phyloP scores from a whole-genome alignment of 2,888 invertebrate species.

The Zonitis immaculata region DNA sequence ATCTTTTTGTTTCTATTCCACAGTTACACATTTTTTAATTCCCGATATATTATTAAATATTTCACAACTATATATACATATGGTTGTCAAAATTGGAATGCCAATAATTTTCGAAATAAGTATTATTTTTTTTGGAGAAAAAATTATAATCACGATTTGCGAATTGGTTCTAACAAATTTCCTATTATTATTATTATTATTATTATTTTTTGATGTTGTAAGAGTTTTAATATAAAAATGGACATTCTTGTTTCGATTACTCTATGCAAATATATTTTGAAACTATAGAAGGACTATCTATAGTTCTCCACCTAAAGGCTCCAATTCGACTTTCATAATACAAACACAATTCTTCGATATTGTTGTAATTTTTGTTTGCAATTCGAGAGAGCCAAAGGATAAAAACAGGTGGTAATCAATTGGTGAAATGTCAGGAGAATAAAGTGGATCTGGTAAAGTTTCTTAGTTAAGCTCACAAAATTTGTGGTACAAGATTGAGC shows the following conservation, averaged over 20 bases:
- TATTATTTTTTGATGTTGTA: too few relatives aligned
- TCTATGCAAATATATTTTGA: conserved; percentile 2
- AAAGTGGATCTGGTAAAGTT: too few relatives aligned
- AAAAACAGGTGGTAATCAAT: too few relatives aligned
- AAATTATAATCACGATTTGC: conserved; percentile 34
- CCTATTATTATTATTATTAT: too few relatives aligned
- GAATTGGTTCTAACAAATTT: conserved; percentile 37
- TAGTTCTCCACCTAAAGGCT: neutral
- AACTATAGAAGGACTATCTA: conserved; percentile 6
- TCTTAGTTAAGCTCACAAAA: too few relatives aligned
- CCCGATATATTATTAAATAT: conserved; percentile 4
- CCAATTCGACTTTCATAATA: neutral
- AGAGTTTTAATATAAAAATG: conserved; percentile 17
- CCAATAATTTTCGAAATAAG: too few relatives aligned
- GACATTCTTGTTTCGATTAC: neutral
- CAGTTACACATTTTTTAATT: conserved; percentile 5
- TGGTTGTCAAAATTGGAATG: neutral
- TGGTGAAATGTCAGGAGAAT: too few relatives aligned
- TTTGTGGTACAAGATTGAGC: too few relatives aligned
- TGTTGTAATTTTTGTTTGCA: neutral
- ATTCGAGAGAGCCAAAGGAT: too few relatives aligned
- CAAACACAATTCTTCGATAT: neutral
- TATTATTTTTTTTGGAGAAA: neutral
- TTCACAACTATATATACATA: too few relatives aligned
- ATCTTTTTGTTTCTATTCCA: conserved; percentile 4